Base-by-base conservation (phyloP, 2,888 invertebrate species). In the Apantesis nais region DNA sequence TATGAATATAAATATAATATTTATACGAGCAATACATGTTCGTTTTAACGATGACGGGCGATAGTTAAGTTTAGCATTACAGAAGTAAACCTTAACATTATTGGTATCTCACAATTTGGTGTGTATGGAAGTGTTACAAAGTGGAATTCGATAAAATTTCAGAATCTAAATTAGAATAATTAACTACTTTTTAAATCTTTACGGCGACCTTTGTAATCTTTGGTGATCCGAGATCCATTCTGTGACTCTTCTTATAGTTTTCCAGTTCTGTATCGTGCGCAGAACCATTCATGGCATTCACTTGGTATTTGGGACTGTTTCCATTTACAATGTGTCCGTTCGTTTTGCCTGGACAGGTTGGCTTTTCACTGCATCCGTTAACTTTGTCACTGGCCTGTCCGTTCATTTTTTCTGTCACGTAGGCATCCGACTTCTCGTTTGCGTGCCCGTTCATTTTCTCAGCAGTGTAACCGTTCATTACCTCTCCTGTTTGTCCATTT, bases 181-280 rank as follows among this genome's bases (percentile, higher is more conserved):
- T 83, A 86, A 77, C 11, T 58, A 58, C 75, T 66, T 70, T 83
- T 88, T 90, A 93, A 81, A 89, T 93, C 87, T 94, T 94, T 83
- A 94, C 89, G 84, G 94, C 92, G 80, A 93, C 91, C 85, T 93
- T 94, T 87, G 91, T 90, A 85, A 93, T 94, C 93, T 94, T 94
- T 92, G 94, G 94, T 90, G 94, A 85, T 78, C 86, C 88, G 89
- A 92, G 89, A 91, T 90, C 90, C 84, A 90, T 86, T 80, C 86
- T 86, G 85, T 86, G 89, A 78, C 78, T 86, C 71, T 87, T 88
- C 78, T 89, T 86, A 78, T 84, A 85, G 78, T 80, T 82, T 52
- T 86, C 85, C 62, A 88, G 71, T 66, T 87, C 87, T 1, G 77
- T n/a, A 29, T 83, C 85, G 67, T 80, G 86, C 22, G 76, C 77